Base-by-base conservation (phyloP, 1,140 invertebrate genomes). In the Papilio aristodemus region DNA sequence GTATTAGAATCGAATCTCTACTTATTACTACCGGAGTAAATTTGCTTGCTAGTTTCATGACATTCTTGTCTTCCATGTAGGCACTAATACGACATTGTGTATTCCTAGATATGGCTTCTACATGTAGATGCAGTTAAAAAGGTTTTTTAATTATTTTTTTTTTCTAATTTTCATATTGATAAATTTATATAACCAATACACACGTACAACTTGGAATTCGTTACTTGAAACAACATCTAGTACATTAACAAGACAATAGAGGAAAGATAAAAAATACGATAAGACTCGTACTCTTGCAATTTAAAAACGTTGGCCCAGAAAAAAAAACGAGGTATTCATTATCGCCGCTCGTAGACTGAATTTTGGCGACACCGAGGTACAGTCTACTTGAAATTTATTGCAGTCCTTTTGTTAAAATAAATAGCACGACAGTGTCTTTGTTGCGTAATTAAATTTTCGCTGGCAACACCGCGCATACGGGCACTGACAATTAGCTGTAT, bases 371-470 rank as follows among this genome's bases (percentile, higher is more conserved):
- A 62, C 59, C 32, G 59, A 19, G 17, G 27, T 36, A 54, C 17
- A 62, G 59, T 62, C 32, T 38, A 62, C 59, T 37, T 37, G 36
- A 37, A 62, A 62, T 62, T 62, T 62, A 62, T 62, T 62, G 59
- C 59, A 62, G 59, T 62, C 59, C 59, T 62, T 62, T 62, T 62
- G 59, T 62, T 62, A 62, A 38, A 62, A 62, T 38, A 38, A 62
- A 62, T 37, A 37, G 59, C 59, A 62, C 59, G 27, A 9, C 58
- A 17, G 58, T n/a, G 59, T 62, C 59, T 38, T 62, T 37, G 59
- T 62, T 62, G 59, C 59, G 17, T 62, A 62, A 62, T 62, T 62
- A 62, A 62, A 62, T 62, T n/a, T 62, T 62, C 36, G 14, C 36
- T 62, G 59, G 59, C 17, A 37, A 62, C 58, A 60, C 59, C 38